Conservation (phyloP, 92 coral and sea anemone species). For the Micromussa lordhowensis region DNA sequence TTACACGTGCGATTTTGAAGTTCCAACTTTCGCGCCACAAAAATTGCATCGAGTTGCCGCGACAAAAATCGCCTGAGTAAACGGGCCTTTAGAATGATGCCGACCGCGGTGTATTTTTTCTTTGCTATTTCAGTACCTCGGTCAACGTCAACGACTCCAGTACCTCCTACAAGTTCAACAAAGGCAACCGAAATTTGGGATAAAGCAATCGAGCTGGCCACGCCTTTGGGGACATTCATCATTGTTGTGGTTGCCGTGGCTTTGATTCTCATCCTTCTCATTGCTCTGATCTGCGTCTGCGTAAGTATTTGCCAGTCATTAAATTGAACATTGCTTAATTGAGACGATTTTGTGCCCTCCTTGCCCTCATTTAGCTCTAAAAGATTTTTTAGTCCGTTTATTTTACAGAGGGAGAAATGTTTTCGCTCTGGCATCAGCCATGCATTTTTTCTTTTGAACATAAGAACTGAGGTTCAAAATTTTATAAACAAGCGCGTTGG, state of each 20-base stretch:
- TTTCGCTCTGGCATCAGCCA: no score
- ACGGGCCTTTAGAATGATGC: no score
- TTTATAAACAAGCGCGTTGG: no score
- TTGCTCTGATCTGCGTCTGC: slow-evolving; percentile 57
- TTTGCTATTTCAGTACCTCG: background rate
- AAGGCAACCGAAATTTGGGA: slow-evolving; percentile 54
- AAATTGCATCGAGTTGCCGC: no score
- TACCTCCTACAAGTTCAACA: slow-evolving; percentile 27
- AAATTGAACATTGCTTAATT: background rate
- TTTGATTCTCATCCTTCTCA: slow-evolving; percentile 57
- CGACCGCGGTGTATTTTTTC: background rate
- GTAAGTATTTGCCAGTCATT: slow-evolving; percentile 35
- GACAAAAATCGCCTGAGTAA: no score
- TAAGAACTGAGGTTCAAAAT: no score
- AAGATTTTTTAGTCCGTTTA: background rate
- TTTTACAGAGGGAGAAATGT: no score
- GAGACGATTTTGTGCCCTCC: background rate
- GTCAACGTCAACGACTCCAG: background rate
- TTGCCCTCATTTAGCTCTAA: background rate
- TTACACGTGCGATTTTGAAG: no score
- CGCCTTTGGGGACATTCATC: slow-evolving; percentile 55
- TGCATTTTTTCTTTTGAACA: no score
- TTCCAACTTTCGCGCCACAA: no score
- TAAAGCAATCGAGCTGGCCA: slow-evolving; percentile 41
- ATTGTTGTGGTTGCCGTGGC: slow-evolving; percentile 64